Evolutionary conservation across 2,888 invertebrate genomes (phyloP), one percentile per base, ranked within the genome.

Genomic region (Creontiades dilutus): DNA sequence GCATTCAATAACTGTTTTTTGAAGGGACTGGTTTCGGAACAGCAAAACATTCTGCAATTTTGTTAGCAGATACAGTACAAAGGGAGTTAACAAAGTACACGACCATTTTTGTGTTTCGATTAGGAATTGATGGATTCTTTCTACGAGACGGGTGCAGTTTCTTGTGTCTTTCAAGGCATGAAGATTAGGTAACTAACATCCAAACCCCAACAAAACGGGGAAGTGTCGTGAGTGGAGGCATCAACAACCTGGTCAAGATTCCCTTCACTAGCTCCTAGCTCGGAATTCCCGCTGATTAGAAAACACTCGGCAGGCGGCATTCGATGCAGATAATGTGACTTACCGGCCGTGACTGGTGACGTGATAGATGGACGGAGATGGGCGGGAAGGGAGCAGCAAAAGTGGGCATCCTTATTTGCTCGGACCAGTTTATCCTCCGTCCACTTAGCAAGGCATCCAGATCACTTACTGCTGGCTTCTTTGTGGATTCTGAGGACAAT

Each of bases 401-500:
- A 86, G 75, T 86, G 48, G 86, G 47, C 86, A 47, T 75, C 86
- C 86, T 86, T 86, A 86, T 86, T 86, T 86, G 86, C 86, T 75
- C 19, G 48, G 68, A 75, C 48, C 86, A 47, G 88, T 88, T 78
- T 76, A 88, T 78, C 76, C 78, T 28, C 55, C 55, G 28, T 76
- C 80, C 88, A 88, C 88, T 88, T 88, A 52, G 88, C 88, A 78
- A 88, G 57, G 88, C 88, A 88, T 88, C 88, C 88, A 88, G 88
- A 88, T 88, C 88, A 88, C 88, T 88, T 88, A 88, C 88, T 88
- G 76, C 16, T 46, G 27, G 52, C 78, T 88, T 88, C 88, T 88
- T 88, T 88, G 88, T 78, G 78, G 88, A 88, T 88, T 88, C 88
- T 88, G 88, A 76, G 80, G 88, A 88, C 88, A 88, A 88, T 88